Conservation (phyloP, 2,113 vertebrate genomes). For the Orycteropus afer region DNA sequence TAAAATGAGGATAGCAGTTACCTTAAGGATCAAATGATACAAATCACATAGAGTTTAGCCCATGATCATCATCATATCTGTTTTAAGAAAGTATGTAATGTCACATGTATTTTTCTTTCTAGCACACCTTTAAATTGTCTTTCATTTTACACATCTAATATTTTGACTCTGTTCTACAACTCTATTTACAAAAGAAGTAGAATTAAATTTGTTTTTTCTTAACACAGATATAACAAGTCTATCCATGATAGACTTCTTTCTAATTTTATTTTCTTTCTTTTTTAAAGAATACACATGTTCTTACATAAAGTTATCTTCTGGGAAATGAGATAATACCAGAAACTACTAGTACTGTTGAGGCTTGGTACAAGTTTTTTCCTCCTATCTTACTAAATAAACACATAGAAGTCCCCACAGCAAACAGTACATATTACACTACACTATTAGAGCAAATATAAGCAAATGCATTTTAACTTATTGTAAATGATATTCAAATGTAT, state of each 20-base stretch:
- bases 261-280: not conserved
- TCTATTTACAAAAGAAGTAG: not conserved
- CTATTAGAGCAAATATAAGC: not conserved
- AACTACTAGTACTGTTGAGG: slow-evolving; percentile 10
- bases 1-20: not conserved
- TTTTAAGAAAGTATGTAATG: not conserved
- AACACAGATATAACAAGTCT: slow-evolving; percentile 20
- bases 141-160: not conserved
- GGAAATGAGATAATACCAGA: slow-evolving; percentile 11
- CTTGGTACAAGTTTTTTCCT: not conserved
- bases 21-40: not conserved
- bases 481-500: not conserved
- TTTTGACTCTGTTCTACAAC: not conserved
- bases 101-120: not conserved
- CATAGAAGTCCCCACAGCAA: not conserved
- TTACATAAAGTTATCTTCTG: slow-evolving; percentile 14
- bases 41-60: not conserved
- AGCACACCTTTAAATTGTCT: not conserved
- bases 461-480: not conserved
- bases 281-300: not conserved
- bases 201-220: slow-evolving; percentile 19
- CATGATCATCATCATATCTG: not conserved
- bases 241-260: not conserved
- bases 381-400: not conserved
- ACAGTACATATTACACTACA: not conserved